Evolutionary conservation across 2,113 vertebrate species (phyloP).

Genomic region (Hipposideros armiger): DNA sequence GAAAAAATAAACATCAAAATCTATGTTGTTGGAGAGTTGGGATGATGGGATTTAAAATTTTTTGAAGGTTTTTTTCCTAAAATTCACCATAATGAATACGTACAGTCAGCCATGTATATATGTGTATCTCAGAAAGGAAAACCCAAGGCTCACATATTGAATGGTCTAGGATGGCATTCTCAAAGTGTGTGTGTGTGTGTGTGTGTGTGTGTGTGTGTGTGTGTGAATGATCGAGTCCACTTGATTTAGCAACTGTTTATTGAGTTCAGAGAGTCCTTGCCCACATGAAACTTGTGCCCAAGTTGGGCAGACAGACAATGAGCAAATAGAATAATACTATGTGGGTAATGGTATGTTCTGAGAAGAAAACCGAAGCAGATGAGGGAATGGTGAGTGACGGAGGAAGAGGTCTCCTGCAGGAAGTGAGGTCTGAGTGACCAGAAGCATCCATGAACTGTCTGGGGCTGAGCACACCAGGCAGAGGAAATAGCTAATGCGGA

Average conservation of each 20-base stretch:
- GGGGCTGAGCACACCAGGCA: too few species aligned
- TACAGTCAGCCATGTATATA: neutral
- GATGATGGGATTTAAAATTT: neutral
- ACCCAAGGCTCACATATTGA: too few species aligned
- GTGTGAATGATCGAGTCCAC: neutral
- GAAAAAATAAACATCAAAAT: neutral
- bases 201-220: neutral
- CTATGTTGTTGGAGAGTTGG: neutral
- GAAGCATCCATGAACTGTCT: neutral
- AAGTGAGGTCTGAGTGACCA: neutral
- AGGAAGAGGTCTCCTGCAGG: fast-evolving
- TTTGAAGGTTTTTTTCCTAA: neutral
- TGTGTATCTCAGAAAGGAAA: neutral
- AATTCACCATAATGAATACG: neutral
- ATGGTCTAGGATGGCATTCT: neutral
- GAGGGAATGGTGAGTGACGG: neutral
- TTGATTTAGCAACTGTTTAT: neutral
- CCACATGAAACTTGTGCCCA: neutral
- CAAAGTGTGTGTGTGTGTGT: neutral
- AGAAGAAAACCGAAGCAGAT: neutral
- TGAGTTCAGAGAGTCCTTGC: neutral
- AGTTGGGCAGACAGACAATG: neutral
- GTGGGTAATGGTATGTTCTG: neutral
- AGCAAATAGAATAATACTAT: neutral
- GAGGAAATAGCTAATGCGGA: neutral